Evolutionary conservation across 2,797 vertebrate genomes (phyloP).

Genomic region (Tragopan temminckii): DNA sequence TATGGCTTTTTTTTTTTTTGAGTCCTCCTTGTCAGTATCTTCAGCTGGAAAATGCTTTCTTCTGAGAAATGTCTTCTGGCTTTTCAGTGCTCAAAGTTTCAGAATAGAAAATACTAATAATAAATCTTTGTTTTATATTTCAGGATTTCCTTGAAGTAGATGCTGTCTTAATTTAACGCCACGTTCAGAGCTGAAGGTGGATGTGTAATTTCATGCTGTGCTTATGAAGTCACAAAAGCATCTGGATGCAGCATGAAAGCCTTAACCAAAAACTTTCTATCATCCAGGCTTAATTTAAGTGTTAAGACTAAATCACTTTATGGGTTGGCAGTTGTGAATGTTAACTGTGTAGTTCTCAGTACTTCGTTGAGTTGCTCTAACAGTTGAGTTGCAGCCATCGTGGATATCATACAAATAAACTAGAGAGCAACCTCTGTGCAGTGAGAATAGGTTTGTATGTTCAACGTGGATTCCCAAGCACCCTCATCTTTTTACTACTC

Average conservation of each 20-base stretch:
- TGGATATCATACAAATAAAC: neutral
- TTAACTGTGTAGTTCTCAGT: neutral
- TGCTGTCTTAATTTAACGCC: neutral
- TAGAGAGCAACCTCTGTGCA: neutral
- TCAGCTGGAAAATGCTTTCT: neutral
- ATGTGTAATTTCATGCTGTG: neutral
- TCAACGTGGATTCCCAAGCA: neutral
- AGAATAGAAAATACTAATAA: neutral
- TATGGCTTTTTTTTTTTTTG: neutral
- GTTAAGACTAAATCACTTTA: neutral
- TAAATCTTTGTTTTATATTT: accelerated
- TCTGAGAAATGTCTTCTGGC: neutral
- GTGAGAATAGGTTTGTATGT: neutral
- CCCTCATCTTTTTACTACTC: neutral
- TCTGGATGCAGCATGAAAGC: neutral
- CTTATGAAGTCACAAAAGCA: neutral
- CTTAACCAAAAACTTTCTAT: neutral
- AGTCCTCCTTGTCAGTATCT: neutral
- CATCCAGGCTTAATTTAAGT: neutral
- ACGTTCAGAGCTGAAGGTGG: neutral
- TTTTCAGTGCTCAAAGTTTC: neutral
- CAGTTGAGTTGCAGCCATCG: neutral
- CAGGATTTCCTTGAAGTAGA: neutral
- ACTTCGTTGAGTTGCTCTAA: neutral
- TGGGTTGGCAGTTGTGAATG: neutral